Percentiles rank a stretch among this genome's conserved stretches.
phyloP scores from a whole-genome alignment of 2,797 vertebrate species.

The Bradypodion pumilum region DNA sequence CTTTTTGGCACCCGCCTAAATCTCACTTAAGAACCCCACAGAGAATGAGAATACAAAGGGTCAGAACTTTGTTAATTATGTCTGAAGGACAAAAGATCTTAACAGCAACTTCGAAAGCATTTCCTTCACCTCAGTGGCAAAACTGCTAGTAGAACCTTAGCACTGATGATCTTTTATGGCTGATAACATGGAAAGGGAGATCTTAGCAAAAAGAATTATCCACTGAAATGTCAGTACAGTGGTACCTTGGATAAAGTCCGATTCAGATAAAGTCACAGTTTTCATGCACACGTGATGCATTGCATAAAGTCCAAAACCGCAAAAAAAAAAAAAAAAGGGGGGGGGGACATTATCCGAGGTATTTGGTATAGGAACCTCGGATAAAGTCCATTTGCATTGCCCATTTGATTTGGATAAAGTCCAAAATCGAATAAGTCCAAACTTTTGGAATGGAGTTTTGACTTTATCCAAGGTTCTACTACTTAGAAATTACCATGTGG shows the following conservation, averaged over 20 bases:
- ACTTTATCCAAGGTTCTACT: no score
- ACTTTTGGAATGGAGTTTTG: no score
- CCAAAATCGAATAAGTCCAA: no score
- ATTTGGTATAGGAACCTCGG: no score
- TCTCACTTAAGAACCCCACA: not conserved
- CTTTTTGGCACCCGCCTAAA: not conserved
- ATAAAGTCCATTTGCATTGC: no score
- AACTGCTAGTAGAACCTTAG: slow-evolving; percentile 72
- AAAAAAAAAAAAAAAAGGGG: no score
- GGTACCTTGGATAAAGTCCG: no score
- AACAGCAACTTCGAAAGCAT: slow-evolving; percentile 79
- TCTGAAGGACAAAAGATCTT: slow-evolving; percentile 79
- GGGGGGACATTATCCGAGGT: no score
- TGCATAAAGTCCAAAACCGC: no score
- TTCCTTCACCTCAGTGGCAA: slow-evolving; percentile 76
- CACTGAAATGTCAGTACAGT: slow-evolving; percentile 52
- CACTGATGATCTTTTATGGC: slow-evolving; percentile 70
- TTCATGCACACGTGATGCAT: no score
- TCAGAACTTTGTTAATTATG: slow-evolving; percentile 47
- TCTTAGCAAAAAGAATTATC: slow-evolving; percentile 45
- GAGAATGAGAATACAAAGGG: slow-evolving; percentile 39
- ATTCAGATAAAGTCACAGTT: no score
- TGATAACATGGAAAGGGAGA: slow-evolving; percentile 60
- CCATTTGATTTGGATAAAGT: no score
- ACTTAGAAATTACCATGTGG: slow-evolving; percentile 57